Base-by-base conservation (phyloP, 2,888 invertebrate genomes). In the Ophioninae sp. region DNA sequence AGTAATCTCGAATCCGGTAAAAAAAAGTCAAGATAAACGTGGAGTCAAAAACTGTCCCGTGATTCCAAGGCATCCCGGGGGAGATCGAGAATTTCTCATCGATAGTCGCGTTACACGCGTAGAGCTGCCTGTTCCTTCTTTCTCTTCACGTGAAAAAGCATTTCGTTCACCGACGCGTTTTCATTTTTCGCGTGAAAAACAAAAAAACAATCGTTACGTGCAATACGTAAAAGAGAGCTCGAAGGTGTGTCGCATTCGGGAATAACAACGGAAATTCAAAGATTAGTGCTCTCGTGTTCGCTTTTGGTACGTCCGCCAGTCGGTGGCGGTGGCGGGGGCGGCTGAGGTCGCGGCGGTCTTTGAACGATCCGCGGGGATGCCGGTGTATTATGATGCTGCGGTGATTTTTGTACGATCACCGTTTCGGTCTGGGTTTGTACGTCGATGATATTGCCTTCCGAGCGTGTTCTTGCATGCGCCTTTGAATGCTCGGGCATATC, bases 361-460 rank as follows among this genome's bases (percentile, higher is more conserved):
- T 88, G 89, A 39, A 87, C 82, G 86, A 91, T 89, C 64, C 93
- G 88, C 37, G 93, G 93, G 7, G 93, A 93, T 0, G 91, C 90
- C 10, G 92, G 92, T 62, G 89, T 90, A 64, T 88, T 88, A 7
- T 82, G 79, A 61, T 84, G 84, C 65, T 83, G 82, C 13, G 90
- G 89, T 44, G 91, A 91, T 79, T 90, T 92, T 37, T 89, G 87
- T 23, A 91, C 89, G 81, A 90, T 88, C 56, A 90, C 88, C 20
- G 91, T 90, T 64, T 91, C 90, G 61, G 91, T 91, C 81, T 92
- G 91, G 7, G 91, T 91, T 83, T 92, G 94, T 81, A 93, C 93
- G 87, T 95, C 95, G 84, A 95, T 93, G 88, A 95, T 95, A 88
- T 95, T 95, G 64, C 95, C 95, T 89, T 95, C 95, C 64, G 95